These are phyloP conservation scores for Chirona hameri DNA, from an alignment of 2,888 invertebrate species.

Conservation along the genomic window DNA sequence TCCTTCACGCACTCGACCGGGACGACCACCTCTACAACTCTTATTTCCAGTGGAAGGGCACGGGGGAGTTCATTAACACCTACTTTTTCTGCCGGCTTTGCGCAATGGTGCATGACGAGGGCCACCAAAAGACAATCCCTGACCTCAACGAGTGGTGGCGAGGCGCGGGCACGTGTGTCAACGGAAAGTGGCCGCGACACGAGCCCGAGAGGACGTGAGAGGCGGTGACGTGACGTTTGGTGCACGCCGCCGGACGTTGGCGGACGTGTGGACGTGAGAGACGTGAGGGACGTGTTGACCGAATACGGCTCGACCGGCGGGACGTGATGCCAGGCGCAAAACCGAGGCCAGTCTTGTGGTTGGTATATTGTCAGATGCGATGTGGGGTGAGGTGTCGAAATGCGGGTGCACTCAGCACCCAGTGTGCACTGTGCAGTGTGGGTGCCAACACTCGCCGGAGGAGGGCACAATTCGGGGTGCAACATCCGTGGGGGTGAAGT, in stretches of 20 bases:
- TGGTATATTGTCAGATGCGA: too few relatives aligned
- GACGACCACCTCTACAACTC: slow-evolving; percentile 89
- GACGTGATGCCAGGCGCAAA: too few relatives aligned
- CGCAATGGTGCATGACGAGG: slow-evolving; percentile 69
- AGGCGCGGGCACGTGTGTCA: slow-evolving; percentile 66
- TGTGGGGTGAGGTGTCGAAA: too few relatives aligned
- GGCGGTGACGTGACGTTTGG: neutral
- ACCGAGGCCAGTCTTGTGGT: too few relatives aligned
- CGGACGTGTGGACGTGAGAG: neutral
- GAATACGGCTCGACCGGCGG: neutral
- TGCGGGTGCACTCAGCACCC: too few relatives aligned
- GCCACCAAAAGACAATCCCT: slow-evolving; percentile 56
- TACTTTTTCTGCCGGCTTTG: slow-evolving; percentile 90
- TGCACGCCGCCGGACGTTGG: neutral
- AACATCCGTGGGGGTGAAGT: too few relatives aligned
- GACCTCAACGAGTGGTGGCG: slow-evolving; percentile 92
- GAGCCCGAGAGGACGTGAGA: slow-evolving; percentile 43
- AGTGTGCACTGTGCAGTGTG: too few relatives aligned
- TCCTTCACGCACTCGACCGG: slow-evolving; percentile 75
- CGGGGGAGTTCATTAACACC: slow-evolving; percentile 94
- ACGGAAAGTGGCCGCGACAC: slow-evolving; percentile 58
- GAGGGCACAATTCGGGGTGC: too few relatives aligned
- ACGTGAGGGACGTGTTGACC: neutral
- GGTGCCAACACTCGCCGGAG: too few relatives aligned
- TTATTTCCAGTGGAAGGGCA: slow-evolving; percentile 78